Base-by-base conservation (phyloP, 2,113 vertebrate genomes). In the Grallaria varia region DNA sequence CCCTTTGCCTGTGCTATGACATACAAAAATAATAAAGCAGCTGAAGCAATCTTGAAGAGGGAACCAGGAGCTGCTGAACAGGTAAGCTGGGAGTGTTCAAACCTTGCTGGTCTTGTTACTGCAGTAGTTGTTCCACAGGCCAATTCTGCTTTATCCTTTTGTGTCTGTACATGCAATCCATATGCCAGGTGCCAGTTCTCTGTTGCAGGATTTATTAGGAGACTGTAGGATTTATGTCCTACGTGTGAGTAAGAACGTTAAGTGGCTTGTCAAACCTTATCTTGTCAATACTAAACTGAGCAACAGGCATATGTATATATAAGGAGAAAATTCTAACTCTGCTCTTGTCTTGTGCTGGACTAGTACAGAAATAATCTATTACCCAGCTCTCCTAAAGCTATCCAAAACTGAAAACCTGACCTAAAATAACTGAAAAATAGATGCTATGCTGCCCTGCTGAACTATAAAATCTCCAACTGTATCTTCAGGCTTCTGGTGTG, bases 1-100 rank as follows among this genome's bases (percentile, higher is more conserved):
- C 99, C 99, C 2, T 99, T 99, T 27, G 99, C 99, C 69, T 99
- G 99, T 30, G 99, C 99, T 60, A 99, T 99, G 99, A 99, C 99
- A 0, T 98, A 99, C 69, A 99, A 99, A 97, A 99, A 99, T 92
- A 99, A 99, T 87, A 99, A 99, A 95, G 99, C 99, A 1, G 99
- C 99, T 1, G 99, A 99, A 92, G 98, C 99, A 18, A 99, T 99
- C 93, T 96, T 99, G 17, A 99, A 99, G 94, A 98, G 99, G 89
- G 99, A 99, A 89, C 96, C 99, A 0, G 99, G 99, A 83, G 99
- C 99, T 56, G 99, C 99, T 4, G 99, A 99, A 87, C 99, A 99
- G 99, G 99, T 99, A 91, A 87, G 84, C 72, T 37, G 56, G 31
- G 66, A 35, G 14, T 6, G 28, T 64, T 66, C n/a, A 52, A 25